Evolutionary conservation across 2,888 invertebrate genomes (phyloP), one percentile per base, ranked within the genome.

Genomic region (Drosophila basisetae): DNA sequence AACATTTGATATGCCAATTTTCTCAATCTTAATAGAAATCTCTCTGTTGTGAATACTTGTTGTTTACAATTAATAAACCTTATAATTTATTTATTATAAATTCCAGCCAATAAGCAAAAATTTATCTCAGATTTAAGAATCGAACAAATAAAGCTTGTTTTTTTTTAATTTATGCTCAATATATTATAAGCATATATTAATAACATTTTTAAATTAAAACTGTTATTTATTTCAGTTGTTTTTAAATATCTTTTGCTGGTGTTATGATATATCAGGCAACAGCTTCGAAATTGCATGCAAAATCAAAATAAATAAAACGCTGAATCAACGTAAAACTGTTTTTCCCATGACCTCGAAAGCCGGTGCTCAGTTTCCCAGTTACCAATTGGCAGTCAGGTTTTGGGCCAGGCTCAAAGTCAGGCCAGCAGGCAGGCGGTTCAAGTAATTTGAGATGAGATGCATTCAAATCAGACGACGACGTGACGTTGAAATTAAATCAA

Each of bases 271-370:
- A 39, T 68, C 52, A 25, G 41, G 22, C 18, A n/a, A 31, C 62
- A 25, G 61, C 28, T 68, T 30, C 25, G 18, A 39, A 59, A 55
- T 80, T 37, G 87, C 87, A 84, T 87, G 89, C 62, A 37, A 80
- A 77, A 76, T 68, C 53, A 22, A 76, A 65, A 84, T 81, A 83
- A 84, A 89, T 88, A 84, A 82, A 71, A 50, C 11, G 39, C 35
- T 50, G 52, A 71, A 50, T 62, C 63, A 58, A 65, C 64, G 47
- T 63, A 68, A 67, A 71, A 56, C 62, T 66, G 63, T 56, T 58
- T 89, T 91, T 92, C 92, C 89, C 92, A 92, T 92, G 92, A 92
- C 92, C 92, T 92, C 92, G 92, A 91, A 90, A 86, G 59, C 84
- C 67, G 66, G 64, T 62, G 72, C 71, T 71, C 72, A 81, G 56